Evolutionary conservation across 2,888 invertebrate genomes (phyloP).

Genomic region (Tuberolachnus salignus): DNA sequence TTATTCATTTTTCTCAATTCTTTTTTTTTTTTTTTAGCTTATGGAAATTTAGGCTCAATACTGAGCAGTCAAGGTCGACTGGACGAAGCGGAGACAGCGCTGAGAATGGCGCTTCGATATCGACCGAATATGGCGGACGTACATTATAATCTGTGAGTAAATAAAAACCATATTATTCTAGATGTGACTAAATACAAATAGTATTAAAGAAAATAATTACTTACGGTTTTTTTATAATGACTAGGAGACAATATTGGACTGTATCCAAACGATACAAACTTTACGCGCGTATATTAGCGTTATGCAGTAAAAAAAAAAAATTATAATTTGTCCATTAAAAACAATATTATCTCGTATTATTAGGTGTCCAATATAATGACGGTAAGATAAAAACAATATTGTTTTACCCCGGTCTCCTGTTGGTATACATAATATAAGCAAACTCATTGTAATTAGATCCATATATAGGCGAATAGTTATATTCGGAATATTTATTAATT

Average conservation of each 20-base stretch:
- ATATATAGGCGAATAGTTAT: too few species aligned
- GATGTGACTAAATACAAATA: too few species aligned
- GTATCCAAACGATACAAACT: not conserved
- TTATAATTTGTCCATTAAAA: not conserved
- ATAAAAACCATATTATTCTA: not conserved
- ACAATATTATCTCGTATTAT: not conserved
- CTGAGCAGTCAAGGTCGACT: conserved; percentile 85
- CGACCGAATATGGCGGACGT: conserved; percentile 98
- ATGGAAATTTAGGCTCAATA: conserved; percentile 95
- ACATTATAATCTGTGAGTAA: conserved; percentile 77
- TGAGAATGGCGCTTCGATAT: conserved; percentile 84
- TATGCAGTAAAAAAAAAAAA: too few species aligned
- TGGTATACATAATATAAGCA: too few species aligned
- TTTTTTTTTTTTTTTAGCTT: conserved; percentile 71
- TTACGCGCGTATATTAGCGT: not conserved
- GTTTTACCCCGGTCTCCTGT: too few species aligned
- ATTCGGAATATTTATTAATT: too few species aligned
- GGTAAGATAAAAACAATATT: too few species aligned
- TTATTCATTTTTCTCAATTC: not conserved
- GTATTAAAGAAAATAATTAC: not conserved
- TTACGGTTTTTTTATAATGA: conserved; percentile 9
- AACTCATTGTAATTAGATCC: too few species aligned
- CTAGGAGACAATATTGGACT: conserved; percentile 4
- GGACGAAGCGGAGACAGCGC: conserved; percentile 87
- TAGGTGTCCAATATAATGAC: too few species aligned